Evolutionary conservation across 2,888 invertebrate genomes (phyloP).

Genomic region (Kuschelorhynchus macadamiae): DNA sequence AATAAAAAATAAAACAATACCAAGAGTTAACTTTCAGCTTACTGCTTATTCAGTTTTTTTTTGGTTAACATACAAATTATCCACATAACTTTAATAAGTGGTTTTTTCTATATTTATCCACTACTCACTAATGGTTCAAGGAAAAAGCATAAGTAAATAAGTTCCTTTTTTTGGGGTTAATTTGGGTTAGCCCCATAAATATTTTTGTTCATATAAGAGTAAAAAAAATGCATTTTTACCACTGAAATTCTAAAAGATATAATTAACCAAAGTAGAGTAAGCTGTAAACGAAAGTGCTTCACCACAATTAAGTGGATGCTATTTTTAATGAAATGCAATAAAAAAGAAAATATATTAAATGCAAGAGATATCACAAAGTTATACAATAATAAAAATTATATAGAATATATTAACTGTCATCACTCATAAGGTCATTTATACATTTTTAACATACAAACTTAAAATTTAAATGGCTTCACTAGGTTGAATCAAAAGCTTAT

Average conservation of each 20-base stretch:
- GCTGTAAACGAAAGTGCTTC: slow-evolving; percentile 2
- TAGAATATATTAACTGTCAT: slow-evolving; percentile 53
- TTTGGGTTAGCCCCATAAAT: too few relatives aligned
- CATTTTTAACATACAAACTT: slow-evolving; percentile 35
- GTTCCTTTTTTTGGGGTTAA: too few relatives aligned
- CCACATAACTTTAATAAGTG: too few relatives aligned
- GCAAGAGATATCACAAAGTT: slow-evolving; percentile 63
- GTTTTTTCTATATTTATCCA: too few relatives aligned
- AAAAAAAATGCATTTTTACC: too few relatives aligned
- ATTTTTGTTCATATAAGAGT: too few relatives aligned
- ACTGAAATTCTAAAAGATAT: too few relatives aligned
- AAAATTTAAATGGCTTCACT: slow-evolving; percentile 29
- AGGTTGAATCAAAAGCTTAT: not conserved
- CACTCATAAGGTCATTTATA: slow-evolving; percentile 54
- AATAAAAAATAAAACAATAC: slow-evolving; percentile 57
- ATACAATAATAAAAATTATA: slow-evolving; percentile 51
- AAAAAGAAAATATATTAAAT: slow-evolving; percentile 50
- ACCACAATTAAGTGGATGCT: not conserved
- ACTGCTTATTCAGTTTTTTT: not conserved
- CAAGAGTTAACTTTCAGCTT: not conserved
- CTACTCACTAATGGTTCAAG: too few relatives aligned
- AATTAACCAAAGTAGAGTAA: slow-evolving; percentile 54
- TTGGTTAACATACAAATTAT: too few relatives aligned
- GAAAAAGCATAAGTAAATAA: too few relatives aligned
- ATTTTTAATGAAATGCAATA: slow-evolving; percentile 26